These are phyloP conservation scores for Megaceryle maxima DNA, from an alignment of 2,113 vertebrate genomes.

Conservation along the genomic window DNA sequence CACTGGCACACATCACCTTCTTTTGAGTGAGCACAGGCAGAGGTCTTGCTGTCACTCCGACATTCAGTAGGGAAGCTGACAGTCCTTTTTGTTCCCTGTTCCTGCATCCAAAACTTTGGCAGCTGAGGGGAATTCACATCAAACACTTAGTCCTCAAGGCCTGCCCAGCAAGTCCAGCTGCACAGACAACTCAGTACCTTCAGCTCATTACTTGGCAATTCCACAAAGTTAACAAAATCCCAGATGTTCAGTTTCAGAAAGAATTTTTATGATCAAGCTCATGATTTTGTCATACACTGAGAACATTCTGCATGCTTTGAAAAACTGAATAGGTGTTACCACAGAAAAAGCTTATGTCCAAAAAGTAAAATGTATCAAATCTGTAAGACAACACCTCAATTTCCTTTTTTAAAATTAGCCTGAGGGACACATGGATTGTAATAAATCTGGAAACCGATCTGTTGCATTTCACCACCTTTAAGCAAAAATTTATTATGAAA, in stretches of 20 bases:
- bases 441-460: neutral
- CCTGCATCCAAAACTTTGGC: neutral
- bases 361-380: neutral
- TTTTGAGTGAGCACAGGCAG: neutral
- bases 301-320: rapidly evolving
- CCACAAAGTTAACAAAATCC: rapidly evolving
- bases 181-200: neutral
- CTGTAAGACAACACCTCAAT: neutral
- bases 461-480: neutral
- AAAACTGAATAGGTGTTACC: neutral
- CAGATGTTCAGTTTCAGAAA: neutral
- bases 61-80: neutral
- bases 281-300: neutral
- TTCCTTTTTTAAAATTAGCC: neutral
- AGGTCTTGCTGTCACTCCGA: neutral
- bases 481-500: neutral
- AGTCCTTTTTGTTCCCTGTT: neutral
- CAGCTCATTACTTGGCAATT: rapidly evolving
- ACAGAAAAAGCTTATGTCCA: neutral
- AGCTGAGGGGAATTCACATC: neutral
- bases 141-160: neutral
- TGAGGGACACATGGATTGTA: neutral
- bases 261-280: neutral
- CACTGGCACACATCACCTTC: neutral
- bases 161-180: neutral